Evolutionary conservation across 2,797 vertebrate species (phyloP).

Genomic region (Lepus oiostolus): DNA sequence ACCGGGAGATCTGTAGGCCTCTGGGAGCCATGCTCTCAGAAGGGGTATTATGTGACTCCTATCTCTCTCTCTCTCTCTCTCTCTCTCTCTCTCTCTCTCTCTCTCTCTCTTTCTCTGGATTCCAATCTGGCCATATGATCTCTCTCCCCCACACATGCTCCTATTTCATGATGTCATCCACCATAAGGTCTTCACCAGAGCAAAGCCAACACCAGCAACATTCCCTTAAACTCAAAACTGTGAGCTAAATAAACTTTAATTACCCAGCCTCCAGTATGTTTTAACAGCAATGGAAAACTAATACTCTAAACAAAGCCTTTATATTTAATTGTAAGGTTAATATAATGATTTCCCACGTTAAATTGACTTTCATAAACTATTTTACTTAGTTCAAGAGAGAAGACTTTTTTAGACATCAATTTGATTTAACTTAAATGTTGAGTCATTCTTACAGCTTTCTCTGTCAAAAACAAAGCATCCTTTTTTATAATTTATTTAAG

Average conservation of each 20-base stretch:
- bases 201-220: background rate
- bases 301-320: background rate
- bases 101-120: background rate
- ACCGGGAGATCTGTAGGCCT: background rate
- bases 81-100: background rate
- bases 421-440: background rate
- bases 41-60: background rate
- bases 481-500: too few species aligned
- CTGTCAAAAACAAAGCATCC: background rate
- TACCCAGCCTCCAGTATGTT: background rate
- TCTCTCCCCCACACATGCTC: background rate
- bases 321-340: constrained; percentile 17
- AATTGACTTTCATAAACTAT: constrained; percentile 50
- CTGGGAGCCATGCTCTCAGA: background rate
- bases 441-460: background rate
- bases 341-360: background rate
- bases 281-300: background rate
- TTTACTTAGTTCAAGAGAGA: background rate
- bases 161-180: background rate
- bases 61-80: background rate
- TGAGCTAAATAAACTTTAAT: background rate
- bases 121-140: background rate
- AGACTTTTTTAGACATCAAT: background rate
- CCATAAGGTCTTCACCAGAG: background rate
- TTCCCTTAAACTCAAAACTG: background rate